Evolutionary conservation across 2,888 invertebrate genomes (phyloP), one percentile per base, ranked within the genome.

Genomic region (Nebria salina): DNA sequence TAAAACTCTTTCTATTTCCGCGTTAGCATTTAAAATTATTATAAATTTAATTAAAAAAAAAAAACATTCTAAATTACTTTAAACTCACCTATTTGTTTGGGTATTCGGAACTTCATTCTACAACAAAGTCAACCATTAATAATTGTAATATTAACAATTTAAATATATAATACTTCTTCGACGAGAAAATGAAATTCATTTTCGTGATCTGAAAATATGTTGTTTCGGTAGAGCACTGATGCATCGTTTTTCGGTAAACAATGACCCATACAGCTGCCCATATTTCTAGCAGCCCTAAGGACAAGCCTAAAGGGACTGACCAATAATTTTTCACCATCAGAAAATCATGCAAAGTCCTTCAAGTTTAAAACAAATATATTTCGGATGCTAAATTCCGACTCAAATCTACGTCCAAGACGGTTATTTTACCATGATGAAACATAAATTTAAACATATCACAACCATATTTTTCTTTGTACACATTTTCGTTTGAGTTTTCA

Each of bases 191-290:
- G 83, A 73, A 87, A 87, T 83, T 87, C 86, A 20, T 85, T 83
- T 72, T 81, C 81, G 15, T 81, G 72, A 26, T 81, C 80, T 25
- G 80, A 81, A 76, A 76, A 76, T 66, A 76, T 72, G 76, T 76
- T 81, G 72, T 76, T 81, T 65, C 73, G 72, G 66, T 81, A 76
- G 26, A 26, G 66, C 15, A 75, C 82, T 82, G 75, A 83, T 82
- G 72, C 78, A 65, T 86, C 85, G 75, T 86, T 84, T 76, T 86
- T 87, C 83, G 89, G 87, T 85, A 90, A 87, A 85, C 90, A 90
- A 85, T 87, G 89, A 86, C 89, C 89, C 85, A 90, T 87, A 86
- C 90, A 90, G 87, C 88, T 90, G 87, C 90, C 90, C 90, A 90
- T 90, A 82, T 85, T 85, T 84, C 83, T 83, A 82, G 87, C 87